Evolutionary conservation across 2,797 vertebrate genomes (phyloP).

Genomic region (Petrocephalus schoutedeni): DNA sequence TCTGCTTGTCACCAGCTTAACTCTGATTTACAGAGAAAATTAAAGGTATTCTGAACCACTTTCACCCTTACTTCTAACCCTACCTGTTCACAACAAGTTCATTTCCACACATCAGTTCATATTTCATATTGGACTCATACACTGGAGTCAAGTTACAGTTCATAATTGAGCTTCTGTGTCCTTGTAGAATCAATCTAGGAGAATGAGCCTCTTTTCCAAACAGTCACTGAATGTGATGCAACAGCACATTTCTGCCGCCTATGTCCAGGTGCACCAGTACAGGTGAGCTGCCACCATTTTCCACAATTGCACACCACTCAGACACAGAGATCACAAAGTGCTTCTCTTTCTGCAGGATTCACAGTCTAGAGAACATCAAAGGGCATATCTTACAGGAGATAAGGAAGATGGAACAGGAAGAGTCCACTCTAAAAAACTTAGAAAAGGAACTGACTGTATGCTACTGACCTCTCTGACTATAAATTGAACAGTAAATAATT

Average conservation of each 20-base stretch:
- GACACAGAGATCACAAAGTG: neutral
- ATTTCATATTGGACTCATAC: neutral
- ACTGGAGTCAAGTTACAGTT: neutral
- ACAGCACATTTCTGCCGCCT: conserved; percentile 69
- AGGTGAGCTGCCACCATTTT: conserved; percentile 59
- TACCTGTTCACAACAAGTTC: neutral
- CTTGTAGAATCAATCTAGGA: conserved; percentile 64
- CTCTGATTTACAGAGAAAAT: conserved; percentile 72
- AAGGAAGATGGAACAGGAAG: conserved; percentile 73
- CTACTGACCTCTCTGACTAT: conserved; percentile 26
- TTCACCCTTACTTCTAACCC: neutral
- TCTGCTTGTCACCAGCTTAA: conserved; percentile 67
- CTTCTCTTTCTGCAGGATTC: conserved; percentile 62
- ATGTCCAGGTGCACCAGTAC: conserved; percentile 58
- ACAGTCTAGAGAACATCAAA: conserved; percentile 67
- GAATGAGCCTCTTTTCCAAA: conserved; percentile 74
- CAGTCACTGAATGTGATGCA: conserved; percentile 69
- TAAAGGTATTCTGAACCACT: conserved; percentile 57
- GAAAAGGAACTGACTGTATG: conserved; percentile 81
- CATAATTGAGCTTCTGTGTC: conserved; percentile 28
- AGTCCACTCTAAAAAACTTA: conserved; percentile 68
- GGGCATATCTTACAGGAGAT: conserved; percentile 70
- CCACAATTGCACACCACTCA: conserved; percentile 20
- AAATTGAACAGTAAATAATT: neutral
- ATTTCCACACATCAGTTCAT: neutral